Base-by-base conservation (phyloP, 1,140 invertebrate genomes). In the Scaptomyza montana region DNA sequence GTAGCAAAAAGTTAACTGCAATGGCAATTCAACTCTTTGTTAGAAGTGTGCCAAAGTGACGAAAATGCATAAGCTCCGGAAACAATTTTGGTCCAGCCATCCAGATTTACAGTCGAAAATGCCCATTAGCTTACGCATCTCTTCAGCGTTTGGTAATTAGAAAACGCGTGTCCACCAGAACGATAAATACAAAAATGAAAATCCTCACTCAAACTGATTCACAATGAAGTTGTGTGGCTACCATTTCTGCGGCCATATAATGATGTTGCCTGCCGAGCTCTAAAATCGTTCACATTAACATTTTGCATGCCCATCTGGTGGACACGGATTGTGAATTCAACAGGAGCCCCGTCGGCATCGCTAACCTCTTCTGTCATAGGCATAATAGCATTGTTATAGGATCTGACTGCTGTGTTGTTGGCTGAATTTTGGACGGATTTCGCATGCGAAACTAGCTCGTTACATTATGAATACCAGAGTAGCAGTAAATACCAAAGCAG, bases 381-480 rank as follows among this genome's bases (percentile, higher is more conserved):
- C 66, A 65, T 71, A 69, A 71, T 64, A 61, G 56, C 71, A 65
- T 68, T 63, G 73, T 62, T 76, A 65, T 49, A 28, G 46, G 21
- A 3, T 10, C 19, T 46, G 9, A 53, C 49, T 47, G 78, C 28
- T 33, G 30, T 33, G 30, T 33, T 56, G 62, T 30, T 60, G 25
- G 43, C 43, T n/a, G 56, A 41, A 80, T 85, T 85, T 69, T 68
- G 68, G 21, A 13, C 16, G 28, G 50, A 87, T 79, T 87, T 19
- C 77, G 76, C 68, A 82, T 82, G 62, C 63, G 57, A 75, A 73
- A 67, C 54, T 63, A 41, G 51, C 74, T 71, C 49, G 68, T 74
- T 78, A 75, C 63, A 63, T 63, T 76, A 80, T 89, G 79, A 74
- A 80, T 89, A 82, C 47, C 46, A 41, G 59, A 70, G 13, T 46